These are phyloP conservation scores for Pantherophis alleghaniensis DNA, from an alignment of 2,797 vertebrate genomes.

Conservation along the genomic window DNA sequence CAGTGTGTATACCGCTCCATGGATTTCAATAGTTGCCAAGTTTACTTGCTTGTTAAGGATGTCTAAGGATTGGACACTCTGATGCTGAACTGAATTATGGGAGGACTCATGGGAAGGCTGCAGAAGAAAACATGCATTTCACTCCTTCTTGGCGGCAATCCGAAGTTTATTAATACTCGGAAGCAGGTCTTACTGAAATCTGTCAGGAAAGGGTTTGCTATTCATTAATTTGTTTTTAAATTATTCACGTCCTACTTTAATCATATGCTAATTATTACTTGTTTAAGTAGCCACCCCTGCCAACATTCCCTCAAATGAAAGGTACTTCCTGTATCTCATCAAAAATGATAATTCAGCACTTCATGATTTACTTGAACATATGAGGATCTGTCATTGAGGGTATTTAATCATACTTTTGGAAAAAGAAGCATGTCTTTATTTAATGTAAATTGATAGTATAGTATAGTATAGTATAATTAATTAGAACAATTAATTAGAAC, in stretches of 20 bases:
- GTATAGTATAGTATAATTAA: too few relatives aligned
- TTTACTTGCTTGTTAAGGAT: constrained; percentile 11
- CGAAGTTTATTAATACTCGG: not conserved
- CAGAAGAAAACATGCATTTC: constrained; percentile 25
- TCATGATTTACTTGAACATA: not conserved
- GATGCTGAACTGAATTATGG: constrained; percentile 2
- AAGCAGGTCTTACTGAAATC: not conserved
- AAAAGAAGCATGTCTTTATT: not conserved
- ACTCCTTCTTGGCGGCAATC: not conserved
- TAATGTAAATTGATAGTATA: not conserved
- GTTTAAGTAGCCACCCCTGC: not conserved
- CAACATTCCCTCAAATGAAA: not conserved
- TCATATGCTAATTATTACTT: not conserved
- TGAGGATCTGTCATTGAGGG: not conserved
- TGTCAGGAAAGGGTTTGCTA: not conserved
- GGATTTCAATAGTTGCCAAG: constrained; percentile 11
- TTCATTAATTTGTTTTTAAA: constrained; percentile 4
- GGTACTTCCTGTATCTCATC: not conserved
- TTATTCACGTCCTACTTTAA: not conserved
- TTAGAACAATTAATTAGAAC: too few relatives aligned
- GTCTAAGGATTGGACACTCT: not conserved
- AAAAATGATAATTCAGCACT: not conserved
- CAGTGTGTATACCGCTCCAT: not conserved
- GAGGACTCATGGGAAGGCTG: not conserved
- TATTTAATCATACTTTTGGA: not conserved